Percentiles rank a stretch among this genome's conserved stretches.
Evolutionary conservation across 2,797 vertebrate species (phyloP).

Genomic region (Enteromius argenteus): DNA sequence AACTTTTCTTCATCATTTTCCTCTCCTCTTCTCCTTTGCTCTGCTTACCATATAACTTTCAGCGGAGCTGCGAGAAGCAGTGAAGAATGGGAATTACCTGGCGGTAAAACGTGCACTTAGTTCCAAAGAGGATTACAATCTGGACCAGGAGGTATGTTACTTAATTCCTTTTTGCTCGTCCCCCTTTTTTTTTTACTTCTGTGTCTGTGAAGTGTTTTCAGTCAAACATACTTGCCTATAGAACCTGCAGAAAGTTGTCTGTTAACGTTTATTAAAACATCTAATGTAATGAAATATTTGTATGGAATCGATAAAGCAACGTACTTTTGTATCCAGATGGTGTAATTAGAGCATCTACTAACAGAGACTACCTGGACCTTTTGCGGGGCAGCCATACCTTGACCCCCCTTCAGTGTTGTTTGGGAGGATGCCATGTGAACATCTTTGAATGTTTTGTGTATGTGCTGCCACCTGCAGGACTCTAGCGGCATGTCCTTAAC

Average conservation of each 20-base stretch:
- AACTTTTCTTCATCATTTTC: neutral
- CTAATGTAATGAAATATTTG: neutral
- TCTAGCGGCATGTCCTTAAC: constrained; percentile 94
- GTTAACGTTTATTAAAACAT: neutral
- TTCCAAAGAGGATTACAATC: constrained; percentile 93
- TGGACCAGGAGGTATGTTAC: constrained; percentile 92
- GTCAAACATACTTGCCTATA: neutral
- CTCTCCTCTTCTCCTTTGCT: neutral
- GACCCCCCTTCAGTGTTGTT: neutral
- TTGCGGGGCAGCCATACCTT: neutral
- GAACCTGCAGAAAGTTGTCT: too few species aligned
- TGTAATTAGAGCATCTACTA: neutral
- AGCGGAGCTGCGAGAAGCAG: constrained; percentile 92
- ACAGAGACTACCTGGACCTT: neutral
- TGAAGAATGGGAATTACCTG: constrained; percentile 96
- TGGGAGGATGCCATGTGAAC: neutral
- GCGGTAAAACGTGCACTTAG: constrained; percentile 93
- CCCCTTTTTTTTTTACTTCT: neutral
- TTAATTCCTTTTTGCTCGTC: neutral
- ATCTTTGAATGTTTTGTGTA: constrained; percentile 21
- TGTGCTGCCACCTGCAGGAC: constrained; percentile 79
- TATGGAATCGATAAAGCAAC: neutral
- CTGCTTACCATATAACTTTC: constrained; percentile 29
- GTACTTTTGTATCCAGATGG: neutral
- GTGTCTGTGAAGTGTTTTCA: neutral